phyloP scores from a whole-genome alignment of 2,113 vertebrate species.

The Coreoperca whiteheadi region DNA sequence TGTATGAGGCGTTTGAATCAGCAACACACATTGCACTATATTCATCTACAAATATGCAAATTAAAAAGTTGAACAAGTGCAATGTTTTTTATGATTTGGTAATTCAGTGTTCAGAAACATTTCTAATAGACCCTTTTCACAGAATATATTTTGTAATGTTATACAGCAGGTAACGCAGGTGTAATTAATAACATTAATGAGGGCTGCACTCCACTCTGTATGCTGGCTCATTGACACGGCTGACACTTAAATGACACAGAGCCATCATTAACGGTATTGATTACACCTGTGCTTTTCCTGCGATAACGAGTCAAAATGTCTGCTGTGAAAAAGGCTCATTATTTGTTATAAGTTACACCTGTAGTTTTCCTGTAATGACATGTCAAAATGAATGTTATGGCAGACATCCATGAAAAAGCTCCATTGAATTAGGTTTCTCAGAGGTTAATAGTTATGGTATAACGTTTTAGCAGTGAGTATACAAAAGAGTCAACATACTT shows the following conservation, averaged over 20 bases:
- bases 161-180: background rate
- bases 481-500: background rate
- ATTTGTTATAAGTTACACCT: background rate
- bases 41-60: background rate
- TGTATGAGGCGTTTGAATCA: background rate
- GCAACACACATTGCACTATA: background rate
- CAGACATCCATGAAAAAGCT: too few relatives aligned
- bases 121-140: background rate
- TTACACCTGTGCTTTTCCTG: background rate
- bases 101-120: background rate
- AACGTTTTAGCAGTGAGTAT: background rate
- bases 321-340: background rate
- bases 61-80: background rate
- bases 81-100: background rate
- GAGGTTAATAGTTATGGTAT: background rate
- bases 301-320: background rate
- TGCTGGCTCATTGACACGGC: background rate
- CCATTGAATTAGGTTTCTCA: background rate
- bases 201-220: background rate
- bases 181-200: slow-evolving; percentile 10
- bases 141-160: too few relatives aligned
- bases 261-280: background rate
- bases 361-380: background rate
- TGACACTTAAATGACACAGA: background rate
- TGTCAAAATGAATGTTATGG: background rate